Percentiles rank a stretch among this genome's conserved stretches.
Evolutionary conservation across 2,888 invertebrate genomes (phyloP).

Genomic region (Lordiphosa andalusiaca): DNA sequence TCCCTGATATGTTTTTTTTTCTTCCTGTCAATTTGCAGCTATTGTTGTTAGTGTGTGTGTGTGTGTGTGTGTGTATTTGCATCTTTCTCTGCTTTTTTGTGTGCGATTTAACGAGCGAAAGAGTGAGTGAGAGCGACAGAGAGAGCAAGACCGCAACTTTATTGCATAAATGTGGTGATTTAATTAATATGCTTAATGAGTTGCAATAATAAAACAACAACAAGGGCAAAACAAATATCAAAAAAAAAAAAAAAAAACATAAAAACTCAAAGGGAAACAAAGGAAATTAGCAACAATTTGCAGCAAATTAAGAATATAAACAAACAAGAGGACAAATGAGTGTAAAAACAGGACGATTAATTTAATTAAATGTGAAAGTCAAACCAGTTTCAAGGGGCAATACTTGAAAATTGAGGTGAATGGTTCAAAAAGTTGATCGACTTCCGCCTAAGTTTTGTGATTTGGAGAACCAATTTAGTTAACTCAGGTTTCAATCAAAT

Average conservation of each 20-base stretch:
- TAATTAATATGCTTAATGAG: constrained; percentile 75
- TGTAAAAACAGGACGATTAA: too few species aligned
- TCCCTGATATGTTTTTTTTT: constrained; percentile 4
- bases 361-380: too few species aligned
- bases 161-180: constrained; percentile 70
- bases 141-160: constrained; percentile 34
- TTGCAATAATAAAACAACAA: constrained; percentile 69
- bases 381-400: too few species aligned
- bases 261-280: constrained; percentile 50
- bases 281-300: constrained; percentile 59
- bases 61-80: constrained; percentile 12
- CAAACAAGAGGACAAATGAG: constrained; percentile 15
- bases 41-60: constrained; percentile 20
- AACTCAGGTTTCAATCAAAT: too few species aligned
- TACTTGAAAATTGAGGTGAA: too few species aligned
- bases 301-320: constrained; percentile 50
- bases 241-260: constrained; percentile 16
- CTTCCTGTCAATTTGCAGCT: constrained; percentile 49
- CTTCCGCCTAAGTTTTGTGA: too few species aligned
- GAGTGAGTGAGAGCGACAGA: too few species aligned
- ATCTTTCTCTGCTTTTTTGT: neutral
- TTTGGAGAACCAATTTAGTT: too few species aligned
- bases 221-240: constrained; percentile 1
- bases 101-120: too few species aligned
- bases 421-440: too few species aligned